Percentiles rank a stretch among this genome's conserved stretches.
Evolutionary conservation across 1,140 invertebrate species (phyloP).

Genomic region (Heliconius himera): DNA sequence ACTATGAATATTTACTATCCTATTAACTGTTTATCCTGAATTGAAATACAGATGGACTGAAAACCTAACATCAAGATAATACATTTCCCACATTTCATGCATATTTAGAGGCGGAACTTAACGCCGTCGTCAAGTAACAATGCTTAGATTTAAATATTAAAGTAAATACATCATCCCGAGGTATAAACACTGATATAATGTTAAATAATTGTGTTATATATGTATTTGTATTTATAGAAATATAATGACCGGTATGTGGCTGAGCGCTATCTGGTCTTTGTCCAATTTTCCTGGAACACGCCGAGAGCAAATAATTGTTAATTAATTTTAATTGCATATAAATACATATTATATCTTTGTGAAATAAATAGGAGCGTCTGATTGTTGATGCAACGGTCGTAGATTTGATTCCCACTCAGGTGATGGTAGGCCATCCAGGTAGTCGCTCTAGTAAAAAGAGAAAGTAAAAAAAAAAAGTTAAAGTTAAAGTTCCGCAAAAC

Average conservation of each 20-base stretch:
- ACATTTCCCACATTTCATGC: no score
- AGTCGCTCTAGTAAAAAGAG: no score
- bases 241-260: slow-evolving; percentile 3
- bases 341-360: not conserved
- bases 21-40: no score
- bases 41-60: no score
- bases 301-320: not conserved
- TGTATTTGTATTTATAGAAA: not conserved
- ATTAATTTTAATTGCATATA: not conserved
- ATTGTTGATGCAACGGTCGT: no score
- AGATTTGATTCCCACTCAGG: no score
- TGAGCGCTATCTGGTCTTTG: not conserved
- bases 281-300: not conserved
- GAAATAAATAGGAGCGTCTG: not conserved
- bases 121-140: not conserved
- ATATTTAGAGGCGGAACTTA: no score
- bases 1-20: no score
- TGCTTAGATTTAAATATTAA: not conserved
- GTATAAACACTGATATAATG: not conserved
- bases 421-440: no score
- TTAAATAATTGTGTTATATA: not conserved
- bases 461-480: no score
- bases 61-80: no score
- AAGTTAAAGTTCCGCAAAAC: no score
- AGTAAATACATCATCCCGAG: not conserved